phyloP scores from a whole-genome alignment of 2,888 invertebrate species.

The Loripinus fragilis region DNA sequence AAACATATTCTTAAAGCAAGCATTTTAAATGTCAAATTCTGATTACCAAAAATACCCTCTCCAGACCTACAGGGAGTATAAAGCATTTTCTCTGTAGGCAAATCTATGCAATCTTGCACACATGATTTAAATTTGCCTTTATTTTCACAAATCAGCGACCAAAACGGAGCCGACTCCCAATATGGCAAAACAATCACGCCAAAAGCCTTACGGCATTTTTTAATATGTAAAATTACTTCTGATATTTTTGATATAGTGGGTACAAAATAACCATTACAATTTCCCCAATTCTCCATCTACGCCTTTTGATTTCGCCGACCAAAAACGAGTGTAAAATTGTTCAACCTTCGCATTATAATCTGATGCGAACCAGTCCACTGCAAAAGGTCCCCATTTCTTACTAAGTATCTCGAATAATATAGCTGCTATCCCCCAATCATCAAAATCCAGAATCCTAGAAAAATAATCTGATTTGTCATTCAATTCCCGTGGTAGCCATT shows the following conservation, averaged over 20 bases:
- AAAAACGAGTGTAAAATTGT: constrained; percentile 38
- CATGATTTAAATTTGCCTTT: background rate
- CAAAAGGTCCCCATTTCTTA: constrained; percentile 28
- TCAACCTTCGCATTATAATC: constrained; percentile 27
- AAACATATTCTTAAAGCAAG: background rate
- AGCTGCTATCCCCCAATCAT: background rate
- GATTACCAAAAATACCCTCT: background rate
- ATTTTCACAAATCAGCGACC: background rate
- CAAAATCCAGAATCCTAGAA: background rate
- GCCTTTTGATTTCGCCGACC: background rate
- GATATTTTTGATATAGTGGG: constrained; percentile 6
- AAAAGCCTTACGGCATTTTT: constrained; percentile 2
- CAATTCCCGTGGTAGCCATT: background rate
- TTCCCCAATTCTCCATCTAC: constrained; percentile 22
- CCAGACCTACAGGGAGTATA: background rate
- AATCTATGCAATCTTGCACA: background rate
- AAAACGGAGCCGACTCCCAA: constrained; percentile 18
- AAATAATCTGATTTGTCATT: constrained; percentile 3
- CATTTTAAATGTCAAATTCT: background rate
- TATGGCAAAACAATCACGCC: constrained; percentile 16
- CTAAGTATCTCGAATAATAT: background rate
- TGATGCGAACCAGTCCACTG: constrained; percentile 32
- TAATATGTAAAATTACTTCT: background rate
- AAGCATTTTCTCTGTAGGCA: background rate
- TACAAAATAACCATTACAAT: constrained; percentile 13